These are phyloP conservation scores for Phyllotreta striolata DNA, from an alignment of 2,888 invertebrate species.

Conservation along the genomic window DNA sequence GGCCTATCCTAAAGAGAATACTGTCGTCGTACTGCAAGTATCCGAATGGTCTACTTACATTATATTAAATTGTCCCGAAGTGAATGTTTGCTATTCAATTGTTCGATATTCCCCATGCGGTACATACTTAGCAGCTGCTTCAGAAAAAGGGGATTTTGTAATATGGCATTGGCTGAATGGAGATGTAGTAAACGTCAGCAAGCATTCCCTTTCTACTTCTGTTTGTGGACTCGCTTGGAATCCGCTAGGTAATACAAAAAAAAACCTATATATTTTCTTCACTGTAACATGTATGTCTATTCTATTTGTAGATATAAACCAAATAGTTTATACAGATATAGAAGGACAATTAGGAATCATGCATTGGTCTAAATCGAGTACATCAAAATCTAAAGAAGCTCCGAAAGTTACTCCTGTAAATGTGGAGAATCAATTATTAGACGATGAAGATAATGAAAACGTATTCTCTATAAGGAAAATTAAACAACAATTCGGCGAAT, in stretches of 20 bases:
- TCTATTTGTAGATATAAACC: conserved; percentile 66
- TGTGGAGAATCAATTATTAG: conserved; percentile 59
- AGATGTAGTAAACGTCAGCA: conserved; percentile 68
- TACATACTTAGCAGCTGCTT: conserved; percentile 78
- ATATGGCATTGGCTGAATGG: conserved; percentile 76
- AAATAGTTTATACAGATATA: conserved; percentile 84
- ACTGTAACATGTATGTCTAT: conserved; percentile 10
- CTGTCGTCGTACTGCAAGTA: conserved; percentile 75
- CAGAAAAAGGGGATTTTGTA: conserved; percentile 80
- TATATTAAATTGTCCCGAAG: conserved; percentile 68
- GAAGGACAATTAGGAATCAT: conserved; percentile 79
- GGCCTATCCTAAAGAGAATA: conserved; percentile 79
- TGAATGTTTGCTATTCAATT: conserved; percentile 74
- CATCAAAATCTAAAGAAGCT: conserved; percentile 14
- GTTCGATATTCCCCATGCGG: conserved; percentile 85
- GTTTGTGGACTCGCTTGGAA: conserved; percentile 84
- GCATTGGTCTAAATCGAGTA: conserved; percentile 42
- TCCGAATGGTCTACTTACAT: conserved; percentile 74
- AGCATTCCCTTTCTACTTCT: conserved; percentile 72
- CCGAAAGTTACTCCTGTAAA: conserved; percentile 38
- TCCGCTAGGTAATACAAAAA: conserved; percentile 66
- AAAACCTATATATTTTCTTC: too few species aligned
- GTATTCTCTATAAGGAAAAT: conserved; percentile 78
- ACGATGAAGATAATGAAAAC: conserved; percentile 76
- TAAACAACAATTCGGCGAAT: conserved; percentile 68